These are phyloP conservation scores for Calyptomena viridis DNA, from an alignment of 2,113 vertebrate species.

Conservation along the genomic window DNA sequence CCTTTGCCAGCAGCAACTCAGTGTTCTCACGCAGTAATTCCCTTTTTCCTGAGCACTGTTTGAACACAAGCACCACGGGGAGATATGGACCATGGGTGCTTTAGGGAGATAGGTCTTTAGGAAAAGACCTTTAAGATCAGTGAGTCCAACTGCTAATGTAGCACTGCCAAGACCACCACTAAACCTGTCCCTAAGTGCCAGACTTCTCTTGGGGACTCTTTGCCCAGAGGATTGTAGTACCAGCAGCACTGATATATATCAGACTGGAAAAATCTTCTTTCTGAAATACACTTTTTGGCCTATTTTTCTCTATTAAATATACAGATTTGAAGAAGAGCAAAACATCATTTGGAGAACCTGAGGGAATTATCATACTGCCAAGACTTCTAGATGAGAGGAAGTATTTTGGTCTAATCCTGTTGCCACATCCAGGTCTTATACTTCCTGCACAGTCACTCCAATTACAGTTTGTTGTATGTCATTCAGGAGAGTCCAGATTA, in stretches of 20 bases:
- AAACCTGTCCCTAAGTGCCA: not conserved
- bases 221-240: not conserved
- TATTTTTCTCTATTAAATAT: not conserved
- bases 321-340: not conserved
- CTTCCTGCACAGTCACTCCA: not conserved
- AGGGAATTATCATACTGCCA: not conserved
- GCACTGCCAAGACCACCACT: not conserved
- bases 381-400: not conserved
- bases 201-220: not conserved
- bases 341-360: not conserved
- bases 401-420: not conserved
- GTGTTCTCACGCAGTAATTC: not conserved
- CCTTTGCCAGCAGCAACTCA: not conserved
- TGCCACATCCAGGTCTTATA: not conserved
- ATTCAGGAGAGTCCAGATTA: not conserved
- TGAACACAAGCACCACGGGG: not conserved
- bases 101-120: not conserved
- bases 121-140: not conserved
- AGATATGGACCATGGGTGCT: not conserved
- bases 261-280: not conserved
- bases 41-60: not conserved
- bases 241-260: not conserved
- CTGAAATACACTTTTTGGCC: not conserved
- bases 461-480: not conserved
- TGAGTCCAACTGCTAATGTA: no score